Conservation (phyloP, 2,113 vertebrate species). For the Orycteropus afer region DNA sequence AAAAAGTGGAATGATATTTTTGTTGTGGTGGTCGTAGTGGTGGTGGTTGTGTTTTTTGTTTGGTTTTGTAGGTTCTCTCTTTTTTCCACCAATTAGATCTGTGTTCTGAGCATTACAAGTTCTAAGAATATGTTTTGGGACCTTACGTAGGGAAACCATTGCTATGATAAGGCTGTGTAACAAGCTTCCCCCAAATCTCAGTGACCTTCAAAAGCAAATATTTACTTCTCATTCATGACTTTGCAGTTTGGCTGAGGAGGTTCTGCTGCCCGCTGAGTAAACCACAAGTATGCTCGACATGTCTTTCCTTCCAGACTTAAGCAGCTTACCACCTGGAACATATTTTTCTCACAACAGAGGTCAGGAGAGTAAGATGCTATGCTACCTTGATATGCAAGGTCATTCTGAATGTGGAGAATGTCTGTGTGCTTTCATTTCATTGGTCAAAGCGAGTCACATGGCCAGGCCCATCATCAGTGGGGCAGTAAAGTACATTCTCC, state of each 20-base stretch:
- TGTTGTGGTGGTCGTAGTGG: not conserved
- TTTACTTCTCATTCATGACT: not conserved
- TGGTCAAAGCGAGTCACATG: not conserved
- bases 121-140: not conserved
- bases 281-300: not conserved
- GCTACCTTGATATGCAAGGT: not conserved
- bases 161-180: conserved; percentile 12
- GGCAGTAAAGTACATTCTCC: not conserved
- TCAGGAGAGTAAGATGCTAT: not conserved
- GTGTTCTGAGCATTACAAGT: not conserved
- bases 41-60: not conserved
- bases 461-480: not conserved
- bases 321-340: not conserved
- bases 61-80: not conserved
- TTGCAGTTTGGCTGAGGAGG: not conserved
- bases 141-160: not conserved
- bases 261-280: not conserved
- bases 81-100: not conserved
- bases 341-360: not conserved
- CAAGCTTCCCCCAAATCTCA: not conserved
- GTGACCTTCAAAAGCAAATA: not conserved
- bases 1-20: not conserved
- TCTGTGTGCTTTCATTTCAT: not conserved
- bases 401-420: not conserved
- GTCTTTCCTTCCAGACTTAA: not conserved